Evolutionary conservation across 2,888 invertebrate species (phyloP).

Genomic region (Tetragonula carbonaria): DNA sequence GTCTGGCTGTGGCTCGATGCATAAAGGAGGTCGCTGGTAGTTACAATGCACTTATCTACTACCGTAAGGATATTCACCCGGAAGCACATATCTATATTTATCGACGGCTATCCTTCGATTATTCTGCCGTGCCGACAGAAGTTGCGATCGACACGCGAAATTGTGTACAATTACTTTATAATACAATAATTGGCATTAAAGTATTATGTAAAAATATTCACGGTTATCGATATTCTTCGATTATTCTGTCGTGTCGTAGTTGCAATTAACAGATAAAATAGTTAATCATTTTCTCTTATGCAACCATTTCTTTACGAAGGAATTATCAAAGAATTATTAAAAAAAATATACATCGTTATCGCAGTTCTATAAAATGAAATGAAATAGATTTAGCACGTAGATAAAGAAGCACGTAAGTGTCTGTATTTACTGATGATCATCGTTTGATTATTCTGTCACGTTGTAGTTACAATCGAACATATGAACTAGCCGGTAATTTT

Average conservation of each 20-base stretch:
- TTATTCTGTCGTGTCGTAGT: no score
- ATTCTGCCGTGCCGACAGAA: not conserved
- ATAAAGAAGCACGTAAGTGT: no score
- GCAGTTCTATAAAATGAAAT: no score
- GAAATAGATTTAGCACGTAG: no score
- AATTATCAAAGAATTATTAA: no score
- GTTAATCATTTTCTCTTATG: not conserved
- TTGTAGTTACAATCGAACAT: no score
- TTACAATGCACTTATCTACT: constrained; percentile 49
- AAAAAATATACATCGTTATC: no score
- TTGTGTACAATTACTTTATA: not conserved
- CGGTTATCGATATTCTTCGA: no score
- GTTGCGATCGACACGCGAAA: not conserved
- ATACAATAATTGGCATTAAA: not conserved
- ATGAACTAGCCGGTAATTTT: no score
- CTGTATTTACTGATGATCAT: no score
- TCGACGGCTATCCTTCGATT: constrained; percentile 61
- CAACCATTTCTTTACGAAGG: not conserved
- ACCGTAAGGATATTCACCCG: constrained; percentile 78
- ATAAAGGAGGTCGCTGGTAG: constrained; percentile 60
- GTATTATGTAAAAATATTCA: not conserved
- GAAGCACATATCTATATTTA: constrained; percentile 75
- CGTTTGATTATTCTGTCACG: no score
- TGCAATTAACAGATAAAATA: no score
- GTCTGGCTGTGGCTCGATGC: constrained; percentile 32